Percentiles rank a stretch among this genome's conserved stretches.
Evolutionary conservation across 2,888 invertebrate genomes (phyloP).

Genomic region (Phasia obesa): DNA sequence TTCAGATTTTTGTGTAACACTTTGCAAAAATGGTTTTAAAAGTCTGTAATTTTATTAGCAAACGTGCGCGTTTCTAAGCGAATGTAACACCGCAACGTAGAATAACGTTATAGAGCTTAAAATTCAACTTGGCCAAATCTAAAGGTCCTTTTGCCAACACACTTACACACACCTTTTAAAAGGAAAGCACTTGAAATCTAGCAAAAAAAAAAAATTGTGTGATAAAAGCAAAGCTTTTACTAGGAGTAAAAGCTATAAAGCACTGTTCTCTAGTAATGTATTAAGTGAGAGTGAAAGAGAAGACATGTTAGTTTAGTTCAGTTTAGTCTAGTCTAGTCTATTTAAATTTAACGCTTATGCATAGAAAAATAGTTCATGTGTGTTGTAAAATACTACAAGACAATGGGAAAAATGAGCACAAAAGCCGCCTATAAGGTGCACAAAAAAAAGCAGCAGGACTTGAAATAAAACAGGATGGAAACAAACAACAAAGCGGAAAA

Average conservation of each 20-base stretch:
- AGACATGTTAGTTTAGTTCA: background rate
- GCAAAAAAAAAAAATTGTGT: background rate
- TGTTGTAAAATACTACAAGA: conserved; percentile 48
- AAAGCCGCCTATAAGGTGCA: conserved; percentile 60
- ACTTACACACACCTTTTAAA: conserved; percentile 30
- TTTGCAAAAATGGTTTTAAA: conserved; percentile 45
- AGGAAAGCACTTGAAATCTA: conserved; percentile 40
- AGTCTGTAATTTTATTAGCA: conserved; percentile 27
- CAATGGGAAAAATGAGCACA: conserved; percentile 53
- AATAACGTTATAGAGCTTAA: conserved; percentile 68
- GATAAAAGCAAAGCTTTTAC: conserved; percentile 28
- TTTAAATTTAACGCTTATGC: conserved; percentile 20
- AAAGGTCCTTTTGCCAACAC: conserved; percentile 62
- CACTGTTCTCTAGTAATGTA: background rate
- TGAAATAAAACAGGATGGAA: conserved; percentile 42
- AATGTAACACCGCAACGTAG: conserved; percentile 70
- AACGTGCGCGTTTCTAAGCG: conserved; percentile 68
- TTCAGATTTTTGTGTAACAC: conserved; percentile 8
- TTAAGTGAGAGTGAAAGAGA: conserved; percentile 9
- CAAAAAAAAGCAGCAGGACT: background rate
- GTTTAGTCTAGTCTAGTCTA: conserved; percentile 21
- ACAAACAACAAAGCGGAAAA: conserved; percentile 50
- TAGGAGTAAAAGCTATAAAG: conserved; percentile 40
- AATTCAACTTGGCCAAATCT: conserved; percentile 43
- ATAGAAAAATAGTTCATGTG: conserved; percentile 55